Base-by-base conservation (phyloP, 2,888 invertebrate genomes). In the Ceriagrion tenellum region DNA sequence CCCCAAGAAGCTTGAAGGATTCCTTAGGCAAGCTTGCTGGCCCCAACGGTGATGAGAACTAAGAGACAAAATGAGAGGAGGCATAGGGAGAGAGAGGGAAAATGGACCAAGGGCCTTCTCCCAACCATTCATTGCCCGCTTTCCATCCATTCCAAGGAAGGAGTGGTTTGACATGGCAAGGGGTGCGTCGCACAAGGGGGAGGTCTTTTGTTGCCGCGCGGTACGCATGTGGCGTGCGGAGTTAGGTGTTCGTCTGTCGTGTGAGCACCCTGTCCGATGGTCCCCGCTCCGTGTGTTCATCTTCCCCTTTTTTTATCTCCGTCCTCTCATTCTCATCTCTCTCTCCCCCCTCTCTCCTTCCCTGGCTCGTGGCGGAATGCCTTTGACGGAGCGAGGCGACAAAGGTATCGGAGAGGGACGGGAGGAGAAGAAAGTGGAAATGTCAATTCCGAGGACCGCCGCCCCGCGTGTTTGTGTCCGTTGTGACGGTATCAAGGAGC, bases 401-500 rank as follows among this genome's bases (percentile, higher is more conserved):
- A 63, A 93, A 69, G 93, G 69, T 47, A 93, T 81, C 81, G 81
- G 81, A 12, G 35, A 35, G 81, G 35, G 81, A 69, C 10, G 69
- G 16, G 20, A 20, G 59, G 26, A n/a, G 55, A 93, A 93, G 74
- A 93, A 93, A 74, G 93, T 74, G 93, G 69, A 74, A 69, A 93
- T 69, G 26, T 93, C 93, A 69, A 93, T 93, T 93, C 69, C 93
- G 47, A 40, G 69, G 13, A n/a, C 56, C 93, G 26, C 59, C 59
- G 56, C 30, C 56, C 40, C 16, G 13, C n/a, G 30, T 81, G 81
- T 35, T 30, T 35, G 81, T 81, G 81, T n/a, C 8, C 47, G 47
- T 47, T 8, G 59, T 12, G 59, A 59, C 59, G 59, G 26, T 69
- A 20, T 26, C 81, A 26, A 81, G 30, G 35, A 4, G 13, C 20